A percentile compares a stretch with the other conserved stretches of the same genome.
Evolutionary conservation across 2,797 vertebrate genomes (phyloP).

Genomic region (Chaetophractus vellerosus): DNA sequence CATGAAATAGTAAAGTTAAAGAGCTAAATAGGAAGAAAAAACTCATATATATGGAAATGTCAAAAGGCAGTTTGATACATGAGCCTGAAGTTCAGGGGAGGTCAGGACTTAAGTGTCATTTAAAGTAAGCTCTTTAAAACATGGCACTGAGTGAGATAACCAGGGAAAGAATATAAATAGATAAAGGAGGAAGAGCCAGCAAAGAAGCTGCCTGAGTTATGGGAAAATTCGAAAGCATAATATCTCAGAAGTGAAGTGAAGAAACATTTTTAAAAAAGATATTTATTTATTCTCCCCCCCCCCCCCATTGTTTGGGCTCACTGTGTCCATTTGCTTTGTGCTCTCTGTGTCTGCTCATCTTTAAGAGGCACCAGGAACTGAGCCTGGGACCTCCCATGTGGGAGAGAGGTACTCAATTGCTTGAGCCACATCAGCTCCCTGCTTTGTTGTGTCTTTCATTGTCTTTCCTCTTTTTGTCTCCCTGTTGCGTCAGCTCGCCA

Average conservation of each 20-base stretch:
- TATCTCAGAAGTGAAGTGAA: conserved; percentile 30
- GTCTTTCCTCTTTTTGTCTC: no score
- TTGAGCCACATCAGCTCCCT: no score
- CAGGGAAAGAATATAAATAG: conserved; percentile 59
- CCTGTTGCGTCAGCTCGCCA: no score
- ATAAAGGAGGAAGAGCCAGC: neutral
- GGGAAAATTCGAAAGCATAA: neutral
- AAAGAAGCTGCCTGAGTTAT: neutral
- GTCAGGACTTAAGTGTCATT: conserved; percentile 54
- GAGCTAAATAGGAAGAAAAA: neutral
- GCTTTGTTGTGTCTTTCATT: no score
- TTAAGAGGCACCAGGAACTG: no score
- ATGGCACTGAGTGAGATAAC: conserved; percentile 36
- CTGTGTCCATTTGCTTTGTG: no score
- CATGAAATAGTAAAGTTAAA: neutral
- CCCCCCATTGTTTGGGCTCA: no score
- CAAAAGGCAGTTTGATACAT: conserved; percentile 2
- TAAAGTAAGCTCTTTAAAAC: conserved; percentile 68
- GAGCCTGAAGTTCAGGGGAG: neutral
- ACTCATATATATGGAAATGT: neutral
- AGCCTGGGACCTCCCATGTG: no score
- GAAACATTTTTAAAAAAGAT: neutral
- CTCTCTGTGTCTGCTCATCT: no score
- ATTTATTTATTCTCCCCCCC: no score
- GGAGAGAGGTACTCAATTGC: no score